Evolutionary conservation across 1,140 invertebrate species (phyloP).

Genomic region (Aethina tumida): DNA sequence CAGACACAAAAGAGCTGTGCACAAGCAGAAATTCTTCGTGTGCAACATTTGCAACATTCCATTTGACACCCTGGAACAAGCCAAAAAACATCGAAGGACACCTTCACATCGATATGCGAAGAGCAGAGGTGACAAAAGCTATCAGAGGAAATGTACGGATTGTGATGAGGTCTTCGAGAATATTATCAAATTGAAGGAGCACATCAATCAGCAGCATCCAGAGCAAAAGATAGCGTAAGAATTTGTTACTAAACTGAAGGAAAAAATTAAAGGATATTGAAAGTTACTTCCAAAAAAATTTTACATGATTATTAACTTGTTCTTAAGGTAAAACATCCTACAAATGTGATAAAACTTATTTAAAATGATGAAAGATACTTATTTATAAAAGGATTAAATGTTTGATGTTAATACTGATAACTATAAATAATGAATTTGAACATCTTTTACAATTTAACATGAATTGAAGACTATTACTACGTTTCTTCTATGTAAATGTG

Average conservation of each 20-base stretch:
- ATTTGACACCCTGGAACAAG: slow-evolving; percentile 50
- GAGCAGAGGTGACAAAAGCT: slow-evolving; percentile 18
- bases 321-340: not conserved
- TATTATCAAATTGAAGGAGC: slow-evolving; percentile 50
- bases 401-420: too few species aligned
- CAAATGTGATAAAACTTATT: not conserved
- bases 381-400: too few species aligned
- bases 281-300: too few species aligned
- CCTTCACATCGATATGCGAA: slow-evolving; percentile 44
- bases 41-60: slow-evolving; percentile 56
- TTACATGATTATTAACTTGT: too few species aligned
- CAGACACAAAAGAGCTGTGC: slow-evolving; percentile 47
- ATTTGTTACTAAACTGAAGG: too few species aligned
- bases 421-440: too few species aligned
- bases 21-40: slow-evolving; percentile 48
- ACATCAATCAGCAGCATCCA: slow-evolving; percentile 53
- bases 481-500: too few species aligned
- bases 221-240: slow-evolving; percentile 43
- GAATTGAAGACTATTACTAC: too few species aligned
- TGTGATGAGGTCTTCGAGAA: slow-evolving; percentile 45
- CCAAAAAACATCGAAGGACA: slow-evolving; percentile 54
- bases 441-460: too few species aligned
- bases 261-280: too few species aligned
- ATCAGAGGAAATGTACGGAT: slow-evolving; percentile 46
- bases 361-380: too few species aligned